Evolutionary conservation across 2,888 invertebrate genomes (phyloP).

Genomic region (Orgyia antiqua): DNA sequence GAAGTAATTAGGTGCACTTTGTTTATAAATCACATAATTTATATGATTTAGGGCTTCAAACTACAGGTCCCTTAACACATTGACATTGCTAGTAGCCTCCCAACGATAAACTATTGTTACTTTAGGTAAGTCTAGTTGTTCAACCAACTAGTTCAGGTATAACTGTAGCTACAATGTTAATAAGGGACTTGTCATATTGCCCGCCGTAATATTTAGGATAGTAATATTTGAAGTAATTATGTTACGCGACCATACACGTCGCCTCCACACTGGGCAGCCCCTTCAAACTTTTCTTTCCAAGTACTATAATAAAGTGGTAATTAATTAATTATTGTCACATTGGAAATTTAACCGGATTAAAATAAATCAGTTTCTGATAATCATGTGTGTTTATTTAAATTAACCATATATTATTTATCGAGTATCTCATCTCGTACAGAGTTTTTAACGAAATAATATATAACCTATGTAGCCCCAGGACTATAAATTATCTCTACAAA

Average conservation of each 20-base stretch:
- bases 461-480: too few species aligned
- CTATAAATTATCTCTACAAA: too few species aligned
- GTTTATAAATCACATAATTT: constrained; percentile 38
- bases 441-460: too few species aligned
- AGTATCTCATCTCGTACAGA: too few species aligned
- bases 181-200: constrained; percentile 26
- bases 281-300: constrained; percentile 30
- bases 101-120: constrained; percentile 7
- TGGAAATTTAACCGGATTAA: constrained; percentile 51
- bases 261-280: constrained; percentile 47
- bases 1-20: constrained; percentile 38
- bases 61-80: constrained; percentile 21
- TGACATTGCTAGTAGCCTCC: constrained; percentile 7
- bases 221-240: constrained; percentile 28
- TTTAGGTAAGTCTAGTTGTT: too few species aligned
- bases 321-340: constrained; percentile 32
- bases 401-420: too few species aligned
- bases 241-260: constrained; percentile 23
- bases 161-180: too few species aligned
- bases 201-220: constrained; percentile 34
- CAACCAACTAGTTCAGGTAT: too few species aligned
- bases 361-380: constrained; percentile 42
- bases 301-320: constrained; percentile 37
- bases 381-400: constrained; percentile 26
- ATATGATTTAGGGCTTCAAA: constrained; percentile 29